Percentiles rank a stretch among this genome's conserved stretches.
Evolutionary conservation across 2,888 invertebrate genomes (phyloP).

Genomic region (Andrena praecox): DNA sequence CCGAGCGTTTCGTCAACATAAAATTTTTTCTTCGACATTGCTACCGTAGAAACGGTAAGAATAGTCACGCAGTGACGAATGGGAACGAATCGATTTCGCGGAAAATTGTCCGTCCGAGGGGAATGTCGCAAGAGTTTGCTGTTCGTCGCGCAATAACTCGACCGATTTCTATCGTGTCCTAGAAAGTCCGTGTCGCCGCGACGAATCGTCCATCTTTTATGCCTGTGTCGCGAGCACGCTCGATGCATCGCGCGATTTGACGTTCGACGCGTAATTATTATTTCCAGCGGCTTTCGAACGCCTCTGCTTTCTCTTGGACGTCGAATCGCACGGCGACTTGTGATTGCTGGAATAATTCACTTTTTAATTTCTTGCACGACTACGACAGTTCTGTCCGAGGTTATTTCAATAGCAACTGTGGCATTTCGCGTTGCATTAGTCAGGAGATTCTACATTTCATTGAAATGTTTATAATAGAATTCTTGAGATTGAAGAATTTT

Average conservation of each 20-base stretch:
- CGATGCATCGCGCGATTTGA: slow-evolving; percentile 31
- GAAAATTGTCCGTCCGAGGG: slow-evolving; percentile 14
- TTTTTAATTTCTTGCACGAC: not conserved
- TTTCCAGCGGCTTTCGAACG: slow-evolving; percentile 36
- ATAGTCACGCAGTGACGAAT: slow-evolving; percentile 1
- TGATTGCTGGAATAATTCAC: not conserved
- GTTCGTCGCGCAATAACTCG: slow-evolving; percentile 28
- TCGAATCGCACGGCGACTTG: slow-evolving; percentile 3
- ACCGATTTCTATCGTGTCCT: slow-evolving; percentile 58
- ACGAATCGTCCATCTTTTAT: slow-evolving; percentile 8
- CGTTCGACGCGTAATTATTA: slow-evolving; percentile 36
- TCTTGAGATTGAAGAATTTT: no score
- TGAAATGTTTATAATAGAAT: no score
- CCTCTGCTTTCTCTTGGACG: slow-evolving; percentile 46
- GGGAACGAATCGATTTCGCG: slow-evolving; percentile 15
- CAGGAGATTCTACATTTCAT: no score
- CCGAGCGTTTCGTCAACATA: not conserved
- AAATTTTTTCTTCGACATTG: not conserved
- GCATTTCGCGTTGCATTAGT: not conserved
- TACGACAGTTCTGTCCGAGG: not conserved
- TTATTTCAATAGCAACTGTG: not conserved
- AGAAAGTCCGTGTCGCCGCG: slow-evolving; percentile 51
- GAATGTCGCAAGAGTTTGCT: slow-evolving; percentile 15
- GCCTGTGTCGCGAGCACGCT: slow-evolving; percentile 32
- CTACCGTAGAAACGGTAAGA: not conserved